These are phyloP conservation scores for Diorhabda carinulata DNA, from an alignment of 1,140 invertebrate species.

Conservation along the genomic window DNA sequence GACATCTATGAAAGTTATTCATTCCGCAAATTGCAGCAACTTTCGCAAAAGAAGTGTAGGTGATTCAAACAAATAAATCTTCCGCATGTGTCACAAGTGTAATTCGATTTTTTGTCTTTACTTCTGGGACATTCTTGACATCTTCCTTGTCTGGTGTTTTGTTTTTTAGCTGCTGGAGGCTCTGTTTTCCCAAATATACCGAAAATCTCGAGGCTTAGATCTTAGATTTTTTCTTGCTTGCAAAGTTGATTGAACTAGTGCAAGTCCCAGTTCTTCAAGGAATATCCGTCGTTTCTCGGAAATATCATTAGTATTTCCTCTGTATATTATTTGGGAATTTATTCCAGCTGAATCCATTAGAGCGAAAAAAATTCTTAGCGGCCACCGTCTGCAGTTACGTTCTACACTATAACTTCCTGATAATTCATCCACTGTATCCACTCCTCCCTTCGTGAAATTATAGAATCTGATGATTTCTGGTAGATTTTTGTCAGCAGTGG, in stretches of 20 bases:
- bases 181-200: no score
- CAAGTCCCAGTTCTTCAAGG: constrained; percentile 1
- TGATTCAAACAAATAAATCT: no score
- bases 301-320: background rate
- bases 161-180: no score
- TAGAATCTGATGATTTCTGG: no score
- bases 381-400: constrained; percentile 7
- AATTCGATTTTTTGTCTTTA: no score
- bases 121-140: no score
- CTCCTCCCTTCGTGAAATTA: no score
- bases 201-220: background rate
- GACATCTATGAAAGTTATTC: no score
- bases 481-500: background rate
- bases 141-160: no score
- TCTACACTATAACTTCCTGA: constrained; percentile 10
- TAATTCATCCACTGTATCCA: constrained; percentile 4
- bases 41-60: no score
- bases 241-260: background rate
- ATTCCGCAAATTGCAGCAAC: no score
- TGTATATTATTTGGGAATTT: background rate
- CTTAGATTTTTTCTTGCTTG: background rate
- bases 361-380: constrained; percentile 6
- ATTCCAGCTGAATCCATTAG: background rate
- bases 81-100: no score
- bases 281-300: background rate